Evolutionary conservation across 2,888 invertebrate species (phyloP).

Genomic region (Lasioglossum villosulum): DNA sequence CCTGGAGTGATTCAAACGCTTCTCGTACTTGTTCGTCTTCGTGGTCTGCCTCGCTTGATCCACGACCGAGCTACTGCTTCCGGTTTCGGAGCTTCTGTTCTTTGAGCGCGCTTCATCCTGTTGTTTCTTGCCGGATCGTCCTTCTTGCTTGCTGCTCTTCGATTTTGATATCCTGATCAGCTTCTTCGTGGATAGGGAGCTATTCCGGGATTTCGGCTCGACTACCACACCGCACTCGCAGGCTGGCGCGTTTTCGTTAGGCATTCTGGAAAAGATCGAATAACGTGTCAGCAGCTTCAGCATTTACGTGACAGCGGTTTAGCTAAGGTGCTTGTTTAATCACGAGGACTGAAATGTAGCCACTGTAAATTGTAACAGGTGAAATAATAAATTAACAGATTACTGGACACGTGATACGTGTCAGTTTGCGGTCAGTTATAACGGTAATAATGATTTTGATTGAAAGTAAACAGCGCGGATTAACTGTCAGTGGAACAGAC

Average conservation of each 20-base stretch:
- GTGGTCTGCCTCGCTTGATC: constrained; percentile 72
- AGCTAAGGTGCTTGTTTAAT: background rate
- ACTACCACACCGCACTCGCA: constrained; percentile 79
- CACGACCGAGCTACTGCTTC: constrained; percentile 76
- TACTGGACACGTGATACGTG: background rate
- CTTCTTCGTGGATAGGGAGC: constrained; percentile 72
- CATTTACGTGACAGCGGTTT: too few species aligned
- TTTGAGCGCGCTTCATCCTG: constrained; percentile 69
- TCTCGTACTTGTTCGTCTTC: constrained; percentile 76
- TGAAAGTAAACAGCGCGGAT: background rate
- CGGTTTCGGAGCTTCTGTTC: constrained; percentile 72
- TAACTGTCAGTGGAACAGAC: background rate
- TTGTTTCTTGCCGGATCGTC: constrained; percentile 72
- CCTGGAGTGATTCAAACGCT: constrained; percentile 77
- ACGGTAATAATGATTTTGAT: background rate
- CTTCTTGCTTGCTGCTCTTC: constrained; percentile 72
- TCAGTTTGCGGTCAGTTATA: background rate
- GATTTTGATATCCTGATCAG: constrained; percentile 75
- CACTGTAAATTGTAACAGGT: background rate
- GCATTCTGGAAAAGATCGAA: constrained; percentile 73
- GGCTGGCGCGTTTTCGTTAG: constrained; percentile 79
- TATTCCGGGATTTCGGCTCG: constrained; percentile 76
- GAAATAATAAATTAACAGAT: background rate
- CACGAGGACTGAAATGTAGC: background rate
- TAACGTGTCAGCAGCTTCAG: background rate